These are phyloP conservation scores for Micromussa lordhowensis DNA, from an alignment of 92 coral and sea anemone species.

Conservation along the genomic window DNA sequence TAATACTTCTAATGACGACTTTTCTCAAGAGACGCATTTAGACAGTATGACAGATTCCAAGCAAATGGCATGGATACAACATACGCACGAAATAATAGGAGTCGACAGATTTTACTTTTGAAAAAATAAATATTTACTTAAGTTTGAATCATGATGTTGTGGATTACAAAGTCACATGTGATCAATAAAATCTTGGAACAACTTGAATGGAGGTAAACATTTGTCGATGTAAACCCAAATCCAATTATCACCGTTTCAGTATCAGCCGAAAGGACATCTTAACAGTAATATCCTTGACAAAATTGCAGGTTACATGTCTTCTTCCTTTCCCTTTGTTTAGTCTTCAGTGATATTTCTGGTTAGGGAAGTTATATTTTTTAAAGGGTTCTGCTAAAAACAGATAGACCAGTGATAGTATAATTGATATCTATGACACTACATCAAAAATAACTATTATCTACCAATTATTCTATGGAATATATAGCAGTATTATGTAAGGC, in stretches of 20 bases:
- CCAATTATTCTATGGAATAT: slow-evolving; percentile 2
- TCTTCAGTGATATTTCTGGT: not conserved
- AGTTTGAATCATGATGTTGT: not conserved
- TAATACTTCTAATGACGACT: not conserved
- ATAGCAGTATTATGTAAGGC: not conserved
- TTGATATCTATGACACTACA: not conserved
- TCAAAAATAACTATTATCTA: not conserved
- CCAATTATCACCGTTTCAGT: slow-evolving; percentile 8
- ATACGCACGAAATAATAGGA: not conserved
- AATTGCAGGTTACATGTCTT: not conserved
- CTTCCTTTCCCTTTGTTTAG: not conserved
- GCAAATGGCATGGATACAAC: not conserved
- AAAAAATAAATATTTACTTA: not conserved
- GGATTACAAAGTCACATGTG: not conserved
- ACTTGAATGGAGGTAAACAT: not conserved
- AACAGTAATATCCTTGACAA: not conserved
- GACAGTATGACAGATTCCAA: slow-evolving; percentile 2
- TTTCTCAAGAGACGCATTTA: not conserved
- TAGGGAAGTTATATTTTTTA: not conserved
- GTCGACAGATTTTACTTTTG: not conserved
- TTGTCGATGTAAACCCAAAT: not conserved
- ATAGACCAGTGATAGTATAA: not conserved
- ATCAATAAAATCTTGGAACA: not conserved
- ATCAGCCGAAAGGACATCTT: not conserved
- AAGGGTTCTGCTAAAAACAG: not conserved